These are phyloP conservation scores for Xenentodon cancila DNA, from an alignment of 2,797 vertebrate genomes.

Conservation along the genomic window DNA sequence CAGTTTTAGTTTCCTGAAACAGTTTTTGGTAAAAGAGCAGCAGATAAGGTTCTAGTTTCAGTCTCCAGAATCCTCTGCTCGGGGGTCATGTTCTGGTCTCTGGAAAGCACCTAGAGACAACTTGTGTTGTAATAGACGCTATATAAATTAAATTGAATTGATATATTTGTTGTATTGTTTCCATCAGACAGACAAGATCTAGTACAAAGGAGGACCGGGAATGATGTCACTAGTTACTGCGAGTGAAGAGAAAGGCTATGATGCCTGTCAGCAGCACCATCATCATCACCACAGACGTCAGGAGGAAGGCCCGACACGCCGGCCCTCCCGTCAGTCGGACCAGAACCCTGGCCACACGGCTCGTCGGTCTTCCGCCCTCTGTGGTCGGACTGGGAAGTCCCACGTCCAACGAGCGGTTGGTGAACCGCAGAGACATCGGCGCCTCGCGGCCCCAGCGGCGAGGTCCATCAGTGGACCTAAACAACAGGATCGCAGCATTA, in stretches of 20 bases:
- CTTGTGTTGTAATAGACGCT: too few species aligned
- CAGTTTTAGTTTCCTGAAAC: too few species aligned
- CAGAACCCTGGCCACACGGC: conserved; percentile 1
- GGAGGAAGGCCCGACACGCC: conserved; percentile 60
- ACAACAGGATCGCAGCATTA: too few species aligned
- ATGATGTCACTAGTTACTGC: accelerated
- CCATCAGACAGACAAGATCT: too few species aligned
- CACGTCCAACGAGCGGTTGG: conserved; percentile 77
- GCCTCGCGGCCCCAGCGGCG: conserved; percentile 20
- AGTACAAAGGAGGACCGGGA: too few species aligned
- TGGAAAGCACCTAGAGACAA: too few species aligned
- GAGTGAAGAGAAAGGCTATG: conserved; percentile 60
- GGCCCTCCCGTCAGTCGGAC: conserved; percentile 51
- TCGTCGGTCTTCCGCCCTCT: accelerated
- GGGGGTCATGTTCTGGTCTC: too few species aligned
- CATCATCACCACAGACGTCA: conserved; percentile 58
- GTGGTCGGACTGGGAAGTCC: conserved; percentile 60
- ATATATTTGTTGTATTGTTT: too few species aligned
- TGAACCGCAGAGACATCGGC: conserved; percentile 10
- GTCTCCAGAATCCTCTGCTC: too few species aligned
- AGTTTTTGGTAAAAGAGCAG: too few species aligned
- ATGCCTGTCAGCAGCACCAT: conserved; percentile 61
- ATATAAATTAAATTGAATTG: too few species aligned
- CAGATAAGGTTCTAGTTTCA: too few species aligned
- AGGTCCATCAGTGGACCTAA: conserved; percentile 40